phyloP scores from a whole-genome alignment of 2,113 vertebrate genomes.

The Corythoichthys intestinalis region DNA sequence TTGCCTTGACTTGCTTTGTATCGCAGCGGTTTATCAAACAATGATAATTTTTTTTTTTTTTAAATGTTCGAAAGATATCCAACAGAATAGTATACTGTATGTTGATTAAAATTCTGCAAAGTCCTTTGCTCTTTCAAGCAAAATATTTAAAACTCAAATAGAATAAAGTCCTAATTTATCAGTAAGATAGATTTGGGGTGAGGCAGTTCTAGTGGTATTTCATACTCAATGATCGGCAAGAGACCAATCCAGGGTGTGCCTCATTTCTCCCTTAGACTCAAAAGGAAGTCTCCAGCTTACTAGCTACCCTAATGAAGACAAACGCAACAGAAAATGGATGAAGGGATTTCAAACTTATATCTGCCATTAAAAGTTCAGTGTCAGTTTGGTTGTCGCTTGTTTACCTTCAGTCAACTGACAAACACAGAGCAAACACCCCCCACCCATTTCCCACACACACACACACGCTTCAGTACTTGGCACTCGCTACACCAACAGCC shows the following conservation, averaged over 20 bases:
- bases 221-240: neutral
- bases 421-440: too few species aligned
- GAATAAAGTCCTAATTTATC: too few species aligned
- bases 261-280: neutral
- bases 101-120: too few species aligned
- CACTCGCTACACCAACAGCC: conserved; percentile 55
- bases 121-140: neutral
- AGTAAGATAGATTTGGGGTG: neutral
- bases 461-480: conserved; percentile 31
- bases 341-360: conserved; percentile 1
- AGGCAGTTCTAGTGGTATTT: too few species aligned
- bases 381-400: neutral
- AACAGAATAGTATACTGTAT: too few species aligned
- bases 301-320: conserved; percentile 1
- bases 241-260: too few species aligned
- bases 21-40: too few species aligned
- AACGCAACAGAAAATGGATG: conserved; percentile 1
- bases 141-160: neutral
- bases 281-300: neutral
- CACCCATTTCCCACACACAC: conserved; percentile 6
- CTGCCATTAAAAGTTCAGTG: neutral
- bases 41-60: too few species aligned
- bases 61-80: too few species aligned
- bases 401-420: neutral
- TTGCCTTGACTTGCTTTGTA: too few species aligned